Evolutionary conservation across 2,888 invertebrate species (phyloP).

Genomic region (Strigamia crassipes): DNA sequence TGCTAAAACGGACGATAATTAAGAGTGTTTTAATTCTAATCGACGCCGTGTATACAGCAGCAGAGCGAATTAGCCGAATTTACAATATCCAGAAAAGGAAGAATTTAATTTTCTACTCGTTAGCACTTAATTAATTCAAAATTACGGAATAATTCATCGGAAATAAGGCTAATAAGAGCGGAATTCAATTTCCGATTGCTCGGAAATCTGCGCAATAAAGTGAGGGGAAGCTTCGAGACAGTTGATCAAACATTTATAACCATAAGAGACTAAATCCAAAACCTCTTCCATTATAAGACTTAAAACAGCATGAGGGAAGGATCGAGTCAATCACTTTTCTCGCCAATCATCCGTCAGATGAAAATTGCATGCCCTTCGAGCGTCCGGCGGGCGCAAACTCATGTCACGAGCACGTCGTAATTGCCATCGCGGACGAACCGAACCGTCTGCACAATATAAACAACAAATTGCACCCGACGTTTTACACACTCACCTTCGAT

Average conservation of each 20-base stretch:
- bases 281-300: neutral
- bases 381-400: conserved; percentile 17
- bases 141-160: neutral
- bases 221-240: neutral
- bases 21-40: neutral
- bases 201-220: neutral
- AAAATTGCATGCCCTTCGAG: conserved; percentile 24
- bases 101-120: neutral
- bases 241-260: conserved; percentile 23
- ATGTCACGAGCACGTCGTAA: conserved; percentile 13
- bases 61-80: conserved; percentile 6
- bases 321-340: conserved; percentile 22
- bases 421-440: neutral
- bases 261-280: neutral
- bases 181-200: neutral
- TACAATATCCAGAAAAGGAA: conserved; percentile 33
- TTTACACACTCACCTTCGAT: neutral
- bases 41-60: neutral
- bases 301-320: neutral
- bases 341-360: neutral
- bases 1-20: neutral
- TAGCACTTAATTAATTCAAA: conserved; percentile 29
- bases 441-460: neutral
- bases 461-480: neutral
- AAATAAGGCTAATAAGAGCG: neutral